Evolutionary conservation across 2,888 invertebrate genomes (phyloP).

Genomic region (Drosophila mimetica): DNA sequence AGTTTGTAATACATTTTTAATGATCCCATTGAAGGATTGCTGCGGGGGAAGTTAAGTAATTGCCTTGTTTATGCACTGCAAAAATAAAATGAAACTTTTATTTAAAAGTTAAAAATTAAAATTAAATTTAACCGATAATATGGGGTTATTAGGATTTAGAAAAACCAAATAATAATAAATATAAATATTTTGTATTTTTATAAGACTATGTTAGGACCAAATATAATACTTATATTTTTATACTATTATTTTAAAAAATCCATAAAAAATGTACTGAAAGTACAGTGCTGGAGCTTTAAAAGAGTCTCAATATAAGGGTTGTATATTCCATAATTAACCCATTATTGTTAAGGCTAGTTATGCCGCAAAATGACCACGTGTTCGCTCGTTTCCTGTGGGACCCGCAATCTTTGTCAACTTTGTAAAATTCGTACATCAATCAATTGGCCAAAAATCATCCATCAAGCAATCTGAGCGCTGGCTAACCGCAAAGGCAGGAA

Average conservation of each 20-base stretch:
- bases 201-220: too few relatives aligned
- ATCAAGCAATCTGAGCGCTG: slow-evolving; percentile 46
- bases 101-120: neutral
- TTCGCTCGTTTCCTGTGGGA: neutral
- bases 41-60: slow-evolving; percentile 56
- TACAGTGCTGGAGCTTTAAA: neutral
- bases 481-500: slow-evolving; percentile 18
- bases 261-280: neutral
- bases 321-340: slow-evolving; percentile 16
- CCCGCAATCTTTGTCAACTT: slow-evolving; percentile 45
- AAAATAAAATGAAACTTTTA: neutral
- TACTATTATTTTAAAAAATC: too few relatives aligned
- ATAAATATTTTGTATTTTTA: too few relatives aligned
- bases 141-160: too few relatives aligned
- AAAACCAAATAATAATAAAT: too few relatives aligned
- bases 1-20: slow-evolving; percentile 63
- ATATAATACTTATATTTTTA: too few relatives aligned
- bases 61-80: slow-evolving; percentile 22
- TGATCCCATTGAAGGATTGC: slow-evolving; percentile 22
- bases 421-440: slow-evolving; percentile 58
- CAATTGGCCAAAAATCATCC: slow-evolving; percentile 58
- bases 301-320: neutral
- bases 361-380: slow-evolving; percentile 5
- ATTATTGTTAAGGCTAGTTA: slow-evolving; percentile 9
- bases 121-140: too few relatives aligned